Evolutionary conservation across 2,113 vertebrate genomes (phyloP).

Genomic region (Ailurus styani): DNA sequence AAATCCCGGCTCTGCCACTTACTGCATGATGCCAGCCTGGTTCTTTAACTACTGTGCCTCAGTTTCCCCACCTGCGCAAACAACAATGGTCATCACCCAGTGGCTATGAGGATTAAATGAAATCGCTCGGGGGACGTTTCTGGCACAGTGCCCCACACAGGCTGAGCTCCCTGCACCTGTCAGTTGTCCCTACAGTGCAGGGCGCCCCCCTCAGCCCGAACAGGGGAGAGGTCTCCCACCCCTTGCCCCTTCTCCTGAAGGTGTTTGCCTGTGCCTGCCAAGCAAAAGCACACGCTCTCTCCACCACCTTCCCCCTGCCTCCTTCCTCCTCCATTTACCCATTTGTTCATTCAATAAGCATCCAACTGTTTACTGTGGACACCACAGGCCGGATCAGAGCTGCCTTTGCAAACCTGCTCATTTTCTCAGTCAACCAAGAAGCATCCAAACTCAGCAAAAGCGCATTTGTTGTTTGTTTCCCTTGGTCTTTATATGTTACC

Average conservation of each 20-base stretch:
- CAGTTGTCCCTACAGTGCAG: rapidly evolving
- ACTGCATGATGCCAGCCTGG: background rate
- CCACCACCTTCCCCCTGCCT: background rate
- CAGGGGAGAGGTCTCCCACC: background rate
- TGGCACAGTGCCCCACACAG: rapidly evolving
- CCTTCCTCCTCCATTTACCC: background rate
- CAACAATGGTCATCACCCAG: background rate
- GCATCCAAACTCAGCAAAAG: constrained; percentile 69
- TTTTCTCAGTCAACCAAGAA: constrained; percentile 63
- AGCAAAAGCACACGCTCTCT: background rate
- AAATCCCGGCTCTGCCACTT: background rate
- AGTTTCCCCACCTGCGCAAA: background rate
- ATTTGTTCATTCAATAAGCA: background rate
- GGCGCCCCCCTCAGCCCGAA: background rate
- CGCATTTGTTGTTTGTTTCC: constrained; percentile 75
- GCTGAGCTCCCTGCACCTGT: background rate
- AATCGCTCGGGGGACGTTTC: rapidly evolving
- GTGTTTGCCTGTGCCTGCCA: background rate
- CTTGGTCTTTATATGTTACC: constrained; percentile 70
- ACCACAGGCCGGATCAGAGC: background rate
- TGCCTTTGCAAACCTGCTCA: constrained; percentile 55
- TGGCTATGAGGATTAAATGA: background rate
- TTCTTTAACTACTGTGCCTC: background rate
- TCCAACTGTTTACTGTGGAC: background rate
- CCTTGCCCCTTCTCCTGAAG: background rate